Percentiles rank a stretch among this genome's conserved stretches.
Conservation (phyloP, 2,888 invertebrate genomes). For the Halocaridina rubra region DNA sequence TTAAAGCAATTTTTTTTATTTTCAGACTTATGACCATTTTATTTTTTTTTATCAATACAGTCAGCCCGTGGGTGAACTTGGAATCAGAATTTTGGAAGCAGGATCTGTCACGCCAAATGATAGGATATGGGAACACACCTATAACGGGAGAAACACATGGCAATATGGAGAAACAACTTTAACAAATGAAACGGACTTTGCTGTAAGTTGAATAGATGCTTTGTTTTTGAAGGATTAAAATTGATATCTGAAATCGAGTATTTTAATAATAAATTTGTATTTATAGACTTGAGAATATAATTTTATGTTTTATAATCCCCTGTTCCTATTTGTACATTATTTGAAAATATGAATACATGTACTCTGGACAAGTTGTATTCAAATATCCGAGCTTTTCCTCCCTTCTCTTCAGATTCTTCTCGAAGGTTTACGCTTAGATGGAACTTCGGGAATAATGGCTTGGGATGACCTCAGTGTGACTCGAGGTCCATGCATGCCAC, state of each 20-base stretch:
- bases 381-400: no score
- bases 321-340: no score
- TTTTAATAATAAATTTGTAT: no score
- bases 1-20: no score
- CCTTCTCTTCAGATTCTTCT: conserved; percentile 19
- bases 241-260: no score
- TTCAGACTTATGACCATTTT: background rate
- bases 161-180: conserved; percentile 44
- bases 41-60: background rate
- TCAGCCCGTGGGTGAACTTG: conserved; percentile 31
- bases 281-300: no score
- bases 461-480: conserved; percentile 46
- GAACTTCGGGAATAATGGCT: conserved; percentile 38
- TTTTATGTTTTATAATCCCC: no score
- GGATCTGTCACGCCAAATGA: background rate
- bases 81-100: background rate
- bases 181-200: conserved; percentile 17
- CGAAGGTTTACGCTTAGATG: conserved; percentile 11
- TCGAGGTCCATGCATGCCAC: conserved; percentile 29
- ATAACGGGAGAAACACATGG: conserved; percentile 29
- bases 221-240: no score
- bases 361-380: no score
- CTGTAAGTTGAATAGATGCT: no score
- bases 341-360: no score
- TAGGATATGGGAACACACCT: conserved; percentile 39